Evolutionary conservation across 2,797 vertebrate genomes (phyloP), one percentile per base, ranked within the genome.

Genomic region (Uromys caudimaculatus): DNA sequence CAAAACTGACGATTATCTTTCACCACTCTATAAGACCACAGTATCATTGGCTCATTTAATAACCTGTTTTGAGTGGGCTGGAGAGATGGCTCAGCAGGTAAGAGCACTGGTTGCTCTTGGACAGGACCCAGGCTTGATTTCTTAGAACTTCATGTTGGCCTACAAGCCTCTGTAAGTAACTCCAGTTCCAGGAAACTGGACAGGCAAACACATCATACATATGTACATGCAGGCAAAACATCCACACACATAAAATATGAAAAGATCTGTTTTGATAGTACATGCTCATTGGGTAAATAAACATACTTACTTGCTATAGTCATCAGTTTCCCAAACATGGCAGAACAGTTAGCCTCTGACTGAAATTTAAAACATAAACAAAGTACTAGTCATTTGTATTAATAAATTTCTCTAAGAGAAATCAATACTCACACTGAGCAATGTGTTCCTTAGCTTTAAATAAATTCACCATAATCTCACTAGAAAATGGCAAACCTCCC

Each of bases 301-400:
- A 98, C 50, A 83, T 94, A 99, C 99, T 99, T 98, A 99, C 99
- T 99, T 98, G 99, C 99, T 97, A 99, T 99, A 95, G 99, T 99
- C 99, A 99, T 99, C 97, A 99, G 98, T 98, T 99, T 99, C 96
- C 99, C 99, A 98, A 99, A 99, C 99, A 99, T 99, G 92, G 99
- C 99, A 91, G 99, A 98, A 97, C 98, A 99, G 98, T 99, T 99
- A 97, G 99, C 99, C 98, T 99, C 99, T 92, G 99, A 99, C 99
- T 99, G 97, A 98, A 96, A 98, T 60, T 96, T 89, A 95, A 91
- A 95, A 95, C 50, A 97, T 90, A 95, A 95, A 95, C 87, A 95
- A 52, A 96, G 90, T 75, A 97, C 14, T 21, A 97, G 60, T n/a
- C 4, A 85, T 9, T 89, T 9, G 8, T 78, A 77, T 10, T 92